Percentiles rank a stretch among this genome's conserved stretches.
Evolutionary conservation across 2,797 vertebrate genomes (phyloP).

Genomic region (Epinephelus awoara): DNA sequence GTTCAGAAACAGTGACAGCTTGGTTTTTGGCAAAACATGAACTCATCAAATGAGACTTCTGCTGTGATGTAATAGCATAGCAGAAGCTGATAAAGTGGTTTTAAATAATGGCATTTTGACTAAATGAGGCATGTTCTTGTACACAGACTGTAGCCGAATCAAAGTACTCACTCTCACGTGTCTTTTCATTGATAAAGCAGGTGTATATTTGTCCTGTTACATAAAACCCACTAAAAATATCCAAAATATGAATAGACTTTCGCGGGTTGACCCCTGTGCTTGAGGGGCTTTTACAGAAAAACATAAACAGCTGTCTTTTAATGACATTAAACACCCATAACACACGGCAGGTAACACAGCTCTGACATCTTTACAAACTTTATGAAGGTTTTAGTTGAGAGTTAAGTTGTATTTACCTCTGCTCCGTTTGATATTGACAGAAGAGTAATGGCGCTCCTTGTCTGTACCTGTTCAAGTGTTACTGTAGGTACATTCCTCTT

Average conservation of each 20-base stretch:
- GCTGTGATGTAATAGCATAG: not conserved
- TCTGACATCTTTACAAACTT: not conserved
- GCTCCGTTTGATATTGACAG: not conserved
- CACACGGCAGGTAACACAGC: not conserved
- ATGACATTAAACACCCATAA: not conserved
- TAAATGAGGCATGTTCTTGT: not conserved
- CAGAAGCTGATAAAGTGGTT: not conserved
- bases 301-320: not conserved
- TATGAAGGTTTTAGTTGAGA: fast-evolving
- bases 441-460: not conserved
- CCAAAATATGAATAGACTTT: not conserved
- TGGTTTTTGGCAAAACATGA: not conserved
- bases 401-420: slow-evolving; percentile 31
- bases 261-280: not conserved
- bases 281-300: not conserved
- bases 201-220: fast-evolving
- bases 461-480: slow-evolving; percentile 54
- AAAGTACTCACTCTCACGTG: fast-evolving
- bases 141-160: not conserved
- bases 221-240: not conserved
- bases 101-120: not conserved
- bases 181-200: not conserved
- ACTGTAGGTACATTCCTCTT: not conserved
- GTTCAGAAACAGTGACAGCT: not conserved
- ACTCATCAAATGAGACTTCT: not conserved